Evolutionary conservation across 2,888 invertebrate species (phyloP), one percentile per base, ranked within the genome.

Genomic region (Himalopsyche anomala): DNA sequence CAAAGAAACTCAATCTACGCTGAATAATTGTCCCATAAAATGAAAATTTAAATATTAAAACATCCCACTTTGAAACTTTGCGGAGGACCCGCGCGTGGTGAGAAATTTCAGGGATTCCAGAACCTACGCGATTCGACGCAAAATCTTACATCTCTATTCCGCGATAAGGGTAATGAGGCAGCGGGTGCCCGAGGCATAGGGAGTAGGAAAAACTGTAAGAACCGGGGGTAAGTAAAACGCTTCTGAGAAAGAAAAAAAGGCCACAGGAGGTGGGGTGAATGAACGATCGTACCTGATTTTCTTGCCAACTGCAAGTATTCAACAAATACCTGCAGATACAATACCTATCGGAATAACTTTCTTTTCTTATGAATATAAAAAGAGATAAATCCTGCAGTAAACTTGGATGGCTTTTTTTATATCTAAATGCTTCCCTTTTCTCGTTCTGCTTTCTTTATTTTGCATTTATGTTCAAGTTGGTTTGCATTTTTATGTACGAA

Each of bases 331-430:
- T 88, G 87, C 85, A 88, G 84, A 88, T 86, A 87, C 86, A 86
- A 87, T 87, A 85, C 87, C 86, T 86, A 87, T 87, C 81, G 86
- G 86, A 86, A 87, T 87, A 87, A 87, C 85, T 86, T 87, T 84
- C 79, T 85, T 85, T 87, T 87, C 85, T 87, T 87, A 87, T 87
- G 88, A 88, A 87, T 88, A 88, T 86, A 88, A 87, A 88, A 88
- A 84, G 84, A 88, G 87, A 88, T 87, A 88, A 88, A 88, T 88
- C 87, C 87, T 80, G 85, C 87, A 81, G 86, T 85, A 87, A 86
- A 84, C 84, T 85, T 87, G 85, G 87, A 88, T 86, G 86, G 85
- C 84, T 88, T 88, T 87, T n/a, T 88, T 88, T 88, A 88, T 87
- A 87, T 87, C 87, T 87, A 85, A 86, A 84, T 86, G 87, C 83